Conservation (phyloP, 1,140 invertebrate species). For the Liolophura sinensis region DNA sequence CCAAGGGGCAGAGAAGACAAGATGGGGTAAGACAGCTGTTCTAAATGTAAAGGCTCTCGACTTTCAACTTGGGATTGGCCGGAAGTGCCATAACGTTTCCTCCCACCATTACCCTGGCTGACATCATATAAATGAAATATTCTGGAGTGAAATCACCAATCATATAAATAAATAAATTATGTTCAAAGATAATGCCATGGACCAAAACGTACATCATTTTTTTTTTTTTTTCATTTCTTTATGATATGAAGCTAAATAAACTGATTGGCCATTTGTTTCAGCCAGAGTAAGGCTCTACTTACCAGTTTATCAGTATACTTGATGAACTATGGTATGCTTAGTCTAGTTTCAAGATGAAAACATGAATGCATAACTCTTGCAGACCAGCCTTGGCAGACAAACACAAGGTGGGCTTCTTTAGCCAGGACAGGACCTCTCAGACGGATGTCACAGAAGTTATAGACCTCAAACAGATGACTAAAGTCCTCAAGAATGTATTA, state of each 20-base stretch:
- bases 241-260: too few species aligned
- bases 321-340: not conserved
- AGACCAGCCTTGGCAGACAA: constrained; percentile 52
- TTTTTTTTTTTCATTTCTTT: not conserved
- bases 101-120: too few species aligned
- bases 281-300: not conserved
- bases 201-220: not conserved
- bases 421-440: constrained; percentile 49
- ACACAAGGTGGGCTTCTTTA: constrained; percentile 55
- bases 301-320: too few species aligned
- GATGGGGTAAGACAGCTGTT: too few species aligned
- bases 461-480: constrained; percentile 55
- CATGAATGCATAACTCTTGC: constrained; percentile 16
- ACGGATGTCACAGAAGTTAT: constrained; percentile 55
- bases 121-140: too few species aligned
- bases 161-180: too few species aligned
- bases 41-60: too few species aligned
- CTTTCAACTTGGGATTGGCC: too few species aligned
- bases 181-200: not conserved
- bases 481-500: constrained; percentile 49
- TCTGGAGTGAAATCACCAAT: too few species aligned
- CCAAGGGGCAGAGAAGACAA: too few species aligned
- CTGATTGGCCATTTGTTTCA: not conserved
- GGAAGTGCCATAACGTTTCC: too few species aligned
- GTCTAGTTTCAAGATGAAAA: not conserved